Percentiles rank a stretch among this genome's conserved stretches.
Evolutionary conservation across 2,888 invertebrate genomes (phyloP).

Genomic region (Cistogaster globosa): DNA sequence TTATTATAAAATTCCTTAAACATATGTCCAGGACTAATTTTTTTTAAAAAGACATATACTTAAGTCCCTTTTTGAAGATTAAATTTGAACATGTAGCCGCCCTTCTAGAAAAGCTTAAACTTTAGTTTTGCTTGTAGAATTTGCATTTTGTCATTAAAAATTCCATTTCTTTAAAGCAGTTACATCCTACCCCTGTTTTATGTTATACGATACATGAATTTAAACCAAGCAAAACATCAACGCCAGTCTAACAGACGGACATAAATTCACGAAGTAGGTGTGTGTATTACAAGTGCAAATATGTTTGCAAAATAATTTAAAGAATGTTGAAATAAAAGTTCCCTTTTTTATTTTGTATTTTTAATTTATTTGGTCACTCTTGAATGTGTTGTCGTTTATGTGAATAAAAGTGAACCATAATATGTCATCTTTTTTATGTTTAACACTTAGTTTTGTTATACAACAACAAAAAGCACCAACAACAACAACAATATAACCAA

Average conservation of each 20-base stretch:
- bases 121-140: too few species aligned
- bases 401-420: slow-evolving; percentile 40
- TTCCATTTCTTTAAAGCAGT: not conserved
- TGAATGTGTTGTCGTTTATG: not conserved
- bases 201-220: not conserved
- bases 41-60: too few species aligned
- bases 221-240: not conserved
- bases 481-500: not conserved
- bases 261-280: slow-evolving; percentile 3
- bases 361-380: slow-evolving; percentile 8
- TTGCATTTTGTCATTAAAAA: not conserved
- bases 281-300: slow-evolving; percentile 5
- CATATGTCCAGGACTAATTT: too few species aligned
- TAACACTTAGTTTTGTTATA: slow-evolving; percentile 60
- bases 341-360: slow-evolving; percentile 4
- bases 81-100: too few species aligned
- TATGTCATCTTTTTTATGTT: slow-evolving; percentile 67
- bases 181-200: not conserved
- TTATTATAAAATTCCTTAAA: too few species aligned
- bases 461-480: not conserved
- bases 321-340: slow-evolving; percentile 29
- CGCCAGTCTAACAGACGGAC: not conserved
- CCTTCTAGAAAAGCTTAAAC: too few species aligned
- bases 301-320: slow-evolving; percentile 43
- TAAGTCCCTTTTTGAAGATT: too few species aligned